Percentiles rank a stretch among this genome's conserved stretches.
Evolutionary conservation across 2,113 vertebrate species (phyloP).

Genomic region (Nematolebias whitei): DNA sequence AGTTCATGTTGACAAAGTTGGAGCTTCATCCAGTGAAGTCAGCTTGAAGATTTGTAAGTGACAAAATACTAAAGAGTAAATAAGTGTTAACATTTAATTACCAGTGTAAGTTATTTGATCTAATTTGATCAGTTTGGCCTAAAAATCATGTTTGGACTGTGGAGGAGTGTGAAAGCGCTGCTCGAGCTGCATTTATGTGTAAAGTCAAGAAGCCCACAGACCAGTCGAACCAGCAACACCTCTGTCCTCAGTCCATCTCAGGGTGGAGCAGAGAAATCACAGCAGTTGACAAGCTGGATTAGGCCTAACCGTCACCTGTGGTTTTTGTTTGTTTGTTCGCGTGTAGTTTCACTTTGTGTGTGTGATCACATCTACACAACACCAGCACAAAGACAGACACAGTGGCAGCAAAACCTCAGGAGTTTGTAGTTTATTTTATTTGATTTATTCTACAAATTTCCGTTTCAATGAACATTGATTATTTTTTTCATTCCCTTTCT

Average conservation of each 20-base stretch:
- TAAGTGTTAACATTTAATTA: too few species aligned
- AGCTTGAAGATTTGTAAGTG: too few species aligned
- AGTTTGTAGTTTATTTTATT: neutral
- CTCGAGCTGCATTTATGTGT: conserved; percentile 14
- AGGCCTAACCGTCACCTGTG: conserved; percentile 44
- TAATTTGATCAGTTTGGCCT: too few species aligned
- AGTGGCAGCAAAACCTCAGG: neutral
- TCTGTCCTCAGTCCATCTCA: conserved; percentile 38
- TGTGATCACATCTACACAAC: neutral
- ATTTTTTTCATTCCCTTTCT: too few species aligned
- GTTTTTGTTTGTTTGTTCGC: conserved; percentile 5
- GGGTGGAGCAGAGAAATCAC: conserved; percentile 67
- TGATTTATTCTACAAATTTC: neutral
- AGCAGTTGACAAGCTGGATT: conserved; percentile 45
- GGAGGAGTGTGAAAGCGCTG: conserved; percentile 24
- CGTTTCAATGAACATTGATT: neutral
- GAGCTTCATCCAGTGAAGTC: too few species aligned
- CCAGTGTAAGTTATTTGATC: too few species aligned
- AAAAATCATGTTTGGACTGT: neutral
- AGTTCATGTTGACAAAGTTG: too few species aligned
- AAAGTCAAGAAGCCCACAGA: neutral
- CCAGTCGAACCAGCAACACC: conserved; percentile 66
- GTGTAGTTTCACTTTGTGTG: conserved; percentile 17
- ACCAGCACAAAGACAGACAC: neutral
- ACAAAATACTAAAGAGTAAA: too few species aligned